Evolutionary conservation across 2,797 vertebrate species (phyloP).

Genomic region (Luscinia luscinia): DNA sequence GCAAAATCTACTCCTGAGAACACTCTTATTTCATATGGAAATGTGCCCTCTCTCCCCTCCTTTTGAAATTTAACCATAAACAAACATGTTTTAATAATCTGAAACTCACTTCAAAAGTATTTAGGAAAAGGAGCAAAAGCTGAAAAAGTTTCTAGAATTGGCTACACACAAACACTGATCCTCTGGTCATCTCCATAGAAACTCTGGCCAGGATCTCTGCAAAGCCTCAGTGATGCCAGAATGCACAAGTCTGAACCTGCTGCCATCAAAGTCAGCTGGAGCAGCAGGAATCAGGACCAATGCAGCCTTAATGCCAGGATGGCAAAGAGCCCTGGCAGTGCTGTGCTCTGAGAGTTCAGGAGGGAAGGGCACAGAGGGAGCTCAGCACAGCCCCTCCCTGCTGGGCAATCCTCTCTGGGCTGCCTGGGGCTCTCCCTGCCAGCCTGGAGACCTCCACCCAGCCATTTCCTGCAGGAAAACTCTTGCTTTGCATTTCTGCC

Average conservation of each 20-base stretch:
- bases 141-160: background rate
- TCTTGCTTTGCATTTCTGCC: background rate
- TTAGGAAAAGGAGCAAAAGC: background rate
- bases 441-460: background rate
- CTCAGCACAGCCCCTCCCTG: background rate
- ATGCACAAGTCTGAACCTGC: background rate
- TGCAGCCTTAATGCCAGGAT: background rate
- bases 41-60: background rate
- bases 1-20: background rate
- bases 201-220: background rate
- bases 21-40: background rate
- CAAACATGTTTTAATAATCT: background rate
- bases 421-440: background rate
- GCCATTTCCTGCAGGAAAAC: background rate
- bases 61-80: background rate
- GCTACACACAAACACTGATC: background rate
- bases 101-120: background rate
- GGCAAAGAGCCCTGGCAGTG: background rate
- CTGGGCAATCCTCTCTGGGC: background rate
- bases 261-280: background rate
- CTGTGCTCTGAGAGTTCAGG: background rate
- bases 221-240: background rate
- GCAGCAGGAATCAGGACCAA: background rate
- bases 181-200: background rate
- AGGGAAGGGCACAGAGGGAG: background rate